These are phyloP conservation scores for Dicrostonyx torquatus DNA, from an alignment of 2,797 vertebrate genomes.

Conservation along the genomic window DNA sequence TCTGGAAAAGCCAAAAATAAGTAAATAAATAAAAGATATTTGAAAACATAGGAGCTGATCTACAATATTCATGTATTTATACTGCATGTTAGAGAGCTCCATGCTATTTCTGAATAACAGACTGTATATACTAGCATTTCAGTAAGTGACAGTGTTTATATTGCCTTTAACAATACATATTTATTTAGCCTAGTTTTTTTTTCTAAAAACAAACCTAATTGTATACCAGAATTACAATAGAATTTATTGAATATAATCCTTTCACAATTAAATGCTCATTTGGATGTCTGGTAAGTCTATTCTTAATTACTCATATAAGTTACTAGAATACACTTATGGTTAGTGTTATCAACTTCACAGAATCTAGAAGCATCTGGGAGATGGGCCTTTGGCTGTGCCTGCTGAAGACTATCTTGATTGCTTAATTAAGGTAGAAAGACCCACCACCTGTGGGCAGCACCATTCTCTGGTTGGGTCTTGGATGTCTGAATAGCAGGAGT, in stretches of 20 bases:
- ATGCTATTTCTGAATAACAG: background rate
- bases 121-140: background rate
- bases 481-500: too few relatives aligned
- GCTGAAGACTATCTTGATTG: background rate
- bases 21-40: too few relatives aligned
- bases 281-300: background rate
- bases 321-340: background rate
- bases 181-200: constrained; percentile 1
- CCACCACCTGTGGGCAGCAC: background rate
- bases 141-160: background rate
- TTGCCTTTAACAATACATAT: background rate
- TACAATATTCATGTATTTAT: background rate
- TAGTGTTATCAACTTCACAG: background rate
- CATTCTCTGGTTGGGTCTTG: background rate
- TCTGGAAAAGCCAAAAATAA: too few relatives aligned
- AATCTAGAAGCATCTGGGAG: background rate
- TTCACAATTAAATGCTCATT: background rate
- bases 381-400: background rate
- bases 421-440: background rate
- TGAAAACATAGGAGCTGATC: background rate
- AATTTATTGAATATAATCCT: background rate
- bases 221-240: background rate
- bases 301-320: background rate
- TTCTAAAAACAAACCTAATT: background rate
- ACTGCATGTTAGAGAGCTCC: background rate